Evolutionary conservation across 1,140 invertebrate genomes (phyloP).

Genomic region (Conus ventricosus): DNA sequence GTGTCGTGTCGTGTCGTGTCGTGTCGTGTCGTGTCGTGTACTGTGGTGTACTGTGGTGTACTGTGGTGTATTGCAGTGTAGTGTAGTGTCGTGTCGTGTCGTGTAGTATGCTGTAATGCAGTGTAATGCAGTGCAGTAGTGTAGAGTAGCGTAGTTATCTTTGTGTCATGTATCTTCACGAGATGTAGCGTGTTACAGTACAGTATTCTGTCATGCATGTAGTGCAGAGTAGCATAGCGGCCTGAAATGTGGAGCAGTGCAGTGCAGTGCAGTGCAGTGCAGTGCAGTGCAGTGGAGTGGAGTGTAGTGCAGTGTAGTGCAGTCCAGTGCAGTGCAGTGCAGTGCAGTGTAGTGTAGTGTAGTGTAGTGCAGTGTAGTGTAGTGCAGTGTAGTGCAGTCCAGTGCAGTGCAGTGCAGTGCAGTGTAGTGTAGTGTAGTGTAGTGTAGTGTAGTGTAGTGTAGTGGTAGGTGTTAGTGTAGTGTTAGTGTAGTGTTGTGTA

Average conservation of each 20-base stretch:
- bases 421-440: too few relatives aligned
- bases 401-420: too few relatives aligned
- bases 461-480: background rate
- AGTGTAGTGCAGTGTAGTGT: conserved; percentile 7
- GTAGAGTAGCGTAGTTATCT: background rate
- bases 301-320: conserved; percentile 22
- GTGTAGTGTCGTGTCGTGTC: conserved; percentile 33
- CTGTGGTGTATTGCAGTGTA: background rate
- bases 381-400: conserved; percentile 8
- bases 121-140: background rate
- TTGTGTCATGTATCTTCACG: background rate
- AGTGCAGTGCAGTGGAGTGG: too few relatives aligned
- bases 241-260: too few relatives aligned
- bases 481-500: conserved; percentile 19
- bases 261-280: too few relatives aligned
- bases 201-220: conserved; percentile 22
- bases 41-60: conserved; percentile 15
- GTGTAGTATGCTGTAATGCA: conserved; percentile 23
- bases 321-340: background rate
- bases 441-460: too few relatives aligned
- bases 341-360: too few relatives aligned
- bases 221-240: too few relatives aligned
- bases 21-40: conserved; percentile 33
- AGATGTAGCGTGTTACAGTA: background rate
- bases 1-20: conserved; percentile 3